A percentile compares a stretch with the other conserved stretches of the same genome.
Conservation (phyloP, 2,113 vertebrate genomes). For the Callaeas wilsoni region DNA sequence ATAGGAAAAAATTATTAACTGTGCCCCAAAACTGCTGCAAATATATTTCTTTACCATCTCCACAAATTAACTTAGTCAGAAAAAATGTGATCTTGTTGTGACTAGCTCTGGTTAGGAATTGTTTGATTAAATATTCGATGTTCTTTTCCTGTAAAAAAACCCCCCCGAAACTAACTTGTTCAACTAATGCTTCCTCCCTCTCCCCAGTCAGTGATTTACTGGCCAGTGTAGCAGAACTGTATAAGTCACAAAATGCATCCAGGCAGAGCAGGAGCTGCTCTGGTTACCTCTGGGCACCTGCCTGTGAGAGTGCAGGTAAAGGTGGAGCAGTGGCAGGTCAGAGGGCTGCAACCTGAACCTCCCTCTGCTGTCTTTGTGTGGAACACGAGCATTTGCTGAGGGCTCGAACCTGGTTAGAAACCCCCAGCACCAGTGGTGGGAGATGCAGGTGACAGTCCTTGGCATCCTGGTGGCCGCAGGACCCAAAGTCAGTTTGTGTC, state of each 20-base stretch:
- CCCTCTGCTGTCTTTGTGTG: neutral
- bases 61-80: neutral
- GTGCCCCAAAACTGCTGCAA: neutral
- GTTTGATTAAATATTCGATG: neutral
- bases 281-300: neutral
- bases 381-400: neutral
- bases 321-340: neutral
- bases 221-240: neutral
- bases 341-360: neutral
- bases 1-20: neutral
- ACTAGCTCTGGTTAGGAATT: neutral
- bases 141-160: neutral
- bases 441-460: neutral
- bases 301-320: too few species aligned
- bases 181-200: neutral
- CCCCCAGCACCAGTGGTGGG: accelerated
- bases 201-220: neutral
- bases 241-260: accelerated
- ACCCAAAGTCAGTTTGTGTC: neutral
- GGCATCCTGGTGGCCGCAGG: neutral
- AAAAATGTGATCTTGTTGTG: neutral
- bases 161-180: neutral
- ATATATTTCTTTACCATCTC: neutral
- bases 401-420: neutral
- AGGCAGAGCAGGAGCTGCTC: neutral